Conservation (phyloP, 1,140 invertebrate species). For the Caenorhabditis inopinata region DNA sequence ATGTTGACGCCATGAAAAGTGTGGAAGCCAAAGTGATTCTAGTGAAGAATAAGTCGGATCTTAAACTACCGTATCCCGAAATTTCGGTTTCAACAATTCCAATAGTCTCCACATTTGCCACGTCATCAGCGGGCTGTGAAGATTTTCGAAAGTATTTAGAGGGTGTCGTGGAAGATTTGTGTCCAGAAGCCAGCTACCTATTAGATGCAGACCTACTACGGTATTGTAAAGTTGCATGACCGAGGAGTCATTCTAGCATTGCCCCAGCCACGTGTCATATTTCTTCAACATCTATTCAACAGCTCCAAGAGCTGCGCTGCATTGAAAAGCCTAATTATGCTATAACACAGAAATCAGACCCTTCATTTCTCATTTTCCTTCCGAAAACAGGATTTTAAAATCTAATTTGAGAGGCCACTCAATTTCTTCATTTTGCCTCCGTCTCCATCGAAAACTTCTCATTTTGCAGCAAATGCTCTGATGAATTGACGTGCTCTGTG, state of each 20-base stretch:
- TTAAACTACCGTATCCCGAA: constrained; percentile 20
- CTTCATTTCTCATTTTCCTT: no score
- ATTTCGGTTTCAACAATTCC: neutral
- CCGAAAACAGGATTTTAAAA: no score
- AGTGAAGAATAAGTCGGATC: constrained; percentile 54
- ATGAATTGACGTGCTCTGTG: constrained; percentile 44
- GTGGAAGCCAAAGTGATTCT: constrained; percentile 39
- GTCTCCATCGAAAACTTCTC: constrained; percentile 44
- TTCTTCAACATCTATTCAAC: no score
- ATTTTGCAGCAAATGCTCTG: constrained; percentile 50
- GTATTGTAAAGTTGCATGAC: no score
- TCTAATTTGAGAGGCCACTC: no score
- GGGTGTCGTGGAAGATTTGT: neutral
- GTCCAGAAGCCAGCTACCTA: neutral
- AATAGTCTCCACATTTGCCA: neutral
- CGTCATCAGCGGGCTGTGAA: neutral
- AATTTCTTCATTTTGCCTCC: constrained; percentile 18
- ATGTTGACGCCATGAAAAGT: neutral
- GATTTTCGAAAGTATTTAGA: neutral
- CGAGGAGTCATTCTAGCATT: no score
- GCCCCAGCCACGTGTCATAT: no score
- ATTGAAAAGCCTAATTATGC: no score
- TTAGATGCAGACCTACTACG: neutral
- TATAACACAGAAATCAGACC: no score
- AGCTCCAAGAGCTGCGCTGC: no score